phyloP scores from a whole-genome alignment of 2,888 invertebrate genomes.

The Leptinotarsa juncta region DNA sequence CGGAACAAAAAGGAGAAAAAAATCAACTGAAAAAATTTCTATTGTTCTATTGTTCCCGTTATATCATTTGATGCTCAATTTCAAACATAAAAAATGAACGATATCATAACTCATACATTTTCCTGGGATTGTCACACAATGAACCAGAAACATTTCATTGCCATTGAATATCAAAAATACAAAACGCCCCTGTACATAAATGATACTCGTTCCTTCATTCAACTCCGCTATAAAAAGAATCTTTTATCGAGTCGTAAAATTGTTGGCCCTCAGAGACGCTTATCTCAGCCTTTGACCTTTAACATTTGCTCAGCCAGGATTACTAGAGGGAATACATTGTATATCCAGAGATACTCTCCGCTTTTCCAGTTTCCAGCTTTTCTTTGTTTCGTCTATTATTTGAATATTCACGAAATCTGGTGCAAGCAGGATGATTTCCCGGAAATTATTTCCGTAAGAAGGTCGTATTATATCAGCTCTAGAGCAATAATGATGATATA shows the following conservation, averaged over 20 bases:
- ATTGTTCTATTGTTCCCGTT: too few relatives aligned
- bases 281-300: conserved; percentile 37
- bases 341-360: conserved; percentile 18
- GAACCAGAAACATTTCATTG: conserved; percentile 11
- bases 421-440: conserved; percentile 28
- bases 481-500: conserved; percentile 23
- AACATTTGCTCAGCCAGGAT: conserved; percentile 36
- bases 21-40: too few relatives aligned
- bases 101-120: neutral
- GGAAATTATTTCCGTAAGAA: conserved; percentile 14
- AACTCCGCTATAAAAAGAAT: conserved; percentile 38
- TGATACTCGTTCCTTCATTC: conserved; percentile 31
- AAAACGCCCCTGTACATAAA: conserved; percentile 32
- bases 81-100: too few relatives aligned
- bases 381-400: conserved; percentile 27
- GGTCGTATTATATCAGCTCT: conserved; percentile 16
- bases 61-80: too few relatives aligned
- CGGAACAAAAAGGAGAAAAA: too few relatives aligned
- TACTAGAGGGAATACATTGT: conserved; percentile 32
- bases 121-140: neutral
- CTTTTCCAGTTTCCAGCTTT: conserved; percentile 21
- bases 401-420: conserved; percentile 36
- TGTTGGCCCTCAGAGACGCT: conserved; percentile 34
- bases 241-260: conserved; percentile 41
- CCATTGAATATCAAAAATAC: conserved; percentile 17